A percentile compares a stretch with the other conserved stretches of the same genome.
These are phyloP conservation scores for Engraulis encrasicolus DNA, from an alignment of 2,113 vertebrate species.

Conservation along the genomic window DNA sequence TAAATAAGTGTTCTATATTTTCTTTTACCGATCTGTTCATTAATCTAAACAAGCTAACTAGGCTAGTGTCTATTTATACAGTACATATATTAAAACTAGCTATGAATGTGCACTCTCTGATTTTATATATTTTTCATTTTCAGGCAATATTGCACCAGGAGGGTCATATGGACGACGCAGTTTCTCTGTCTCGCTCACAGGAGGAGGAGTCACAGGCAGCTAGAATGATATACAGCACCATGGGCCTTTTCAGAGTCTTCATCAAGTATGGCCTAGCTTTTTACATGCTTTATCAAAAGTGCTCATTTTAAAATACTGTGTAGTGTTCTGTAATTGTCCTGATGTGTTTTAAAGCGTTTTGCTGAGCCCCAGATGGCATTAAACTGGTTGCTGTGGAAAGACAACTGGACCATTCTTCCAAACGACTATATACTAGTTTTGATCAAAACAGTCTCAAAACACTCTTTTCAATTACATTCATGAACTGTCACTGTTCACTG, in stretches of 20 bases:
- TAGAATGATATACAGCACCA: slow-evolving; percentile 91
- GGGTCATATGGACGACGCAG: slow-evolving; percentile 91
- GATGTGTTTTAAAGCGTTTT: neutral
- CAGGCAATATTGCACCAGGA: slow-evolving; percentile 93
- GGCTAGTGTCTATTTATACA: too few species aligned
- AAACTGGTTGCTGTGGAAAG: too few species aligned
- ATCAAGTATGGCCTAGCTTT: slow-evolving; percentile 77
- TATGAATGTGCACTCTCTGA: neutral
- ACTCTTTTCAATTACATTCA: too few species aligned
- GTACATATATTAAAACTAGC: too few species aligned
- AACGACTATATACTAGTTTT: too few species aligned
- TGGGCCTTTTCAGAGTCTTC: slow-evolving; percentile 87
- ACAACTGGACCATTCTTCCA: too few species aligned
- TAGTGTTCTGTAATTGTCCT: neutral
- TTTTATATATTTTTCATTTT: slow-evolving; percentile 23
- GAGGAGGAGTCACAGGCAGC: slow-evolving; percentile 90
- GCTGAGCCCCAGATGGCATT: too few species aligned
- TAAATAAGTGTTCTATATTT: too few species aligned
- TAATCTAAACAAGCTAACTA: too few species aligned
- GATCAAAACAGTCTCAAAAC: too few species aligned
- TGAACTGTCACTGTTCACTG: too few species aligned
- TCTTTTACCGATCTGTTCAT: too few species aligned
- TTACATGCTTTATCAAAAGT: neutral
- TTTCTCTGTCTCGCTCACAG: slow-evolving; percentile 87
- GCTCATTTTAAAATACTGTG: neutral